phyloP scores from a whole-genome alignment of 37 sponge, comb jelly and placozoan genomes.

The Hormiphora californensis region DNA sequence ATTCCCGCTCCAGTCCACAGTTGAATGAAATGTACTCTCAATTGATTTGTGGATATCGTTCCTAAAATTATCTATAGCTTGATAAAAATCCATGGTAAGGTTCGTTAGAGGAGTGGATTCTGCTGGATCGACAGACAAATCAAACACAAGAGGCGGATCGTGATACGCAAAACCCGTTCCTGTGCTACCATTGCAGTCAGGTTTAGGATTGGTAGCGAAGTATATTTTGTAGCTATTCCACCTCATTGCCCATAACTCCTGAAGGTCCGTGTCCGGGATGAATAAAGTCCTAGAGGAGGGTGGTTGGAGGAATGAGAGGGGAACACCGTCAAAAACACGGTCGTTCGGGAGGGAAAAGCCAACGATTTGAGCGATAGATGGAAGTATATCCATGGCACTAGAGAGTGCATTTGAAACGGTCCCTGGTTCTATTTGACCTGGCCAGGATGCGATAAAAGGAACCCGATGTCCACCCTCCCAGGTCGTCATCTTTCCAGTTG shows the following conservation, averaged over 20 bases:
- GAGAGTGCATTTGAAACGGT: background rate
- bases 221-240: conserved; percentile 26
- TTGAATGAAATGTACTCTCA: background rate
- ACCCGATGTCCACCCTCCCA: conserved; percentile 57
- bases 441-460: conserved; percentile 34
- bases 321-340: conserved; percentile 51
- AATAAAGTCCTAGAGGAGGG: background rate
- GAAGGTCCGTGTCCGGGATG: background rate
- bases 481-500: conserved; percentile 42
- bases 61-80: background rate
- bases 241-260: conserved; percentile 8
- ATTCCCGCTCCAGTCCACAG: background rate
- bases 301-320: background rate
- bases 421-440: background rate
- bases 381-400: conserved; percentile 52
- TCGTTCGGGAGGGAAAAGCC: conserved; percentile 13
- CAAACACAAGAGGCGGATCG: conserved; percentile 55
- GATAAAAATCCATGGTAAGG: background rate
- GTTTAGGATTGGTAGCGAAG: conserved; percentile 3
- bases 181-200: conserved; percentile 7
- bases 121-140: background rate
- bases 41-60: background rate
- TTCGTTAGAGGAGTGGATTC: background rate
- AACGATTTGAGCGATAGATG: conserved; percentile 3
- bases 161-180: conserved; percentile 32